These are phyloP conservation scores for Lasioglossum pauxillum DNA, from an alignment of 2,888 invertebrate species.

Conservation along the genomic window DNA sequence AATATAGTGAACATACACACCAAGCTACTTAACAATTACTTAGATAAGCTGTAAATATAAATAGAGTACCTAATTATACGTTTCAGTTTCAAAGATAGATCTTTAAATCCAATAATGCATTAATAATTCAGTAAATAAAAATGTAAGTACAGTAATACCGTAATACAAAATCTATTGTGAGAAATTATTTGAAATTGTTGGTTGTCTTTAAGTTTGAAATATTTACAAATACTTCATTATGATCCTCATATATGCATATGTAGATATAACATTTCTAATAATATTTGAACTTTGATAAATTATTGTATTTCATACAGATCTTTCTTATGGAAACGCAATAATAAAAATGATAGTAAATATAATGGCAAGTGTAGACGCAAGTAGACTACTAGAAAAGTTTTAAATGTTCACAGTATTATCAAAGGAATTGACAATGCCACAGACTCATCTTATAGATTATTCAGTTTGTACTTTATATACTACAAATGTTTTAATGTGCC, in stretches of 20 bases:
- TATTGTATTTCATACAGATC: neutral
- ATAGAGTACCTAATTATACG: neutral
- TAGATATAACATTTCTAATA: neutral
- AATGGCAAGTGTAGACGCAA: neutral
- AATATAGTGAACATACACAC: constrained; percentile 7
- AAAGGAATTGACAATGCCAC: neutral
- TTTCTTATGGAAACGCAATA: neutral
- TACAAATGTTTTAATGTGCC: neutral
- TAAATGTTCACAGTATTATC: neutral
- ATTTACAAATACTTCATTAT: constrained; percentile 4
- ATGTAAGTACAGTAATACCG: constrained; percentile 8
- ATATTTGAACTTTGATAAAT: neutral
- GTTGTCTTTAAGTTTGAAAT: neutral
- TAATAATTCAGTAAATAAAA: neutral
- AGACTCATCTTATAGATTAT: neutral
- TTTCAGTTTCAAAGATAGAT: neutral
- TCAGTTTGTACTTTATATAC: neutral
- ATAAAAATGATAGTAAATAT: neutral
- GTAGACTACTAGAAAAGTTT: neutral
- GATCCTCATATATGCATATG: neutral
- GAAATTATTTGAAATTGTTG: neutral
- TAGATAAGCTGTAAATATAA: constrained; percentile 2
- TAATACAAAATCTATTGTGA: neutral
- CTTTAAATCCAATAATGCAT: neutral
- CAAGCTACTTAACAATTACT: neutral